Conservation (phyloP, 1,140 invertebrate species). For the Telenomus remus region DNA sequence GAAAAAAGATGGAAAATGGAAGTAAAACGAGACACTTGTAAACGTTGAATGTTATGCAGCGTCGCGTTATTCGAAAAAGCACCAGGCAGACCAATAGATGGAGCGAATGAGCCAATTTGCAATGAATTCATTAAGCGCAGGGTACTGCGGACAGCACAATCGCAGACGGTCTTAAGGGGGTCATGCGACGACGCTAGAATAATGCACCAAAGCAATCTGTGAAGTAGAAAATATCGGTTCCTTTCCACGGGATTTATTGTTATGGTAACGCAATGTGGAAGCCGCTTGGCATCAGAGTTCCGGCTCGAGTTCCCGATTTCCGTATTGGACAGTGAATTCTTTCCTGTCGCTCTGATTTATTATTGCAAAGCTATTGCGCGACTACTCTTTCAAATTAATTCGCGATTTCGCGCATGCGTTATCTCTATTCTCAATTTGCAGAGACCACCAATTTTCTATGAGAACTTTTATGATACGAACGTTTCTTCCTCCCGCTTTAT, state of each 20-base stretch:
- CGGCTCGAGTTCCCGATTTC: slow-evolving; percentile 66
- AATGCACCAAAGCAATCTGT: slow-evolving; percentile 59
- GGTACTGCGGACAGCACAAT: slow-evolving; percentile 30
- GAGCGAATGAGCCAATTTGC: slow-evolving; percentile 42
- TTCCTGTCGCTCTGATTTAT: slow-evolving; percentile 62
- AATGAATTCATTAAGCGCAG: slow-evolving; percentile 47
- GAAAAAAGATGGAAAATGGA: neutral
- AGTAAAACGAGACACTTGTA: neutral
- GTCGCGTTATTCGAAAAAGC: slow-evolving; percentile 4
- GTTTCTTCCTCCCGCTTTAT: no score
- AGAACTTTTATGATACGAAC: neutral
- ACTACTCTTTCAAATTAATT: slow-evolving; percentile 56
- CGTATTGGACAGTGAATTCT: slow-evolving; percentile 66
- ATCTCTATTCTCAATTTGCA: slow-evolving; percentile 27
- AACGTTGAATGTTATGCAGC: neutral
- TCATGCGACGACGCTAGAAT: slow-evolving; percentile 44
- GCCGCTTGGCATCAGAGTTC: slow-evolving; percentile 63
- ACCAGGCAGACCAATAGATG: slow-evolving; percentile 25
- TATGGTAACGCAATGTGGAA: slow-evolving; percentile 67
- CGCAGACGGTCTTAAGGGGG: slow-evolving; percentile 36
- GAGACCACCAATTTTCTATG: neutral
- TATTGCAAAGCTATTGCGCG: slow-evolving; percentile 19
- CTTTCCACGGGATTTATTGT: slow-evolving; percentile 65
- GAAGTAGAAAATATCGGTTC: slow-evolving; percentile 61
- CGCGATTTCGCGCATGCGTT: slow-evolving; percentile 44